Evolutionary conservation across 1,140 invertebrate species (phyloP).

Genomic region (Ips typographus): DNA sequence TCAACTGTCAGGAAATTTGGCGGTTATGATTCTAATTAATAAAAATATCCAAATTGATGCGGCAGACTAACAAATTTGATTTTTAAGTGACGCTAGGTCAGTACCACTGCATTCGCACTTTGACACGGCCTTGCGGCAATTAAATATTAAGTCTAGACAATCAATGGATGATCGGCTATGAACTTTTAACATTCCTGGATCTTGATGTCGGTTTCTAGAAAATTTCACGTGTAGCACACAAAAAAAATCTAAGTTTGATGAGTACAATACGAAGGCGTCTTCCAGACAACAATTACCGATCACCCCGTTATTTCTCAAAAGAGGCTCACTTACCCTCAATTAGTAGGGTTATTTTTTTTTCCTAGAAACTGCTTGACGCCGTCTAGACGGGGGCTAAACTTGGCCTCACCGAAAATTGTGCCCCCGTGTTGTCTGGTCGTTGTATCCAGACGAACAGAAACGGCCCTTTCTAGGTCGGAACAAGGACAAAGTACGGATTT

Average conservation of each 20-base stretch:
- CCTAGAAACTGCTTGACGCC: conserved; percentile 3
- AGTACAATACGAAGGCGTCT: too few species aligned
- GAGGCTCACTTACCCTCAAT: too few species aligned
- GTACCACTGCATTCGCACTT: conserved; percentile 16
- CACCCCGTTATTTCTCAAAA: too few species aligned
- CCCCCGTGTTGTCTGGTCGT: conserved; percentile 1
- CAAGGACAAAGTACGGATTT: too few species aligned
- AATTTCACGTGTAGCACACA: too few species aligned
- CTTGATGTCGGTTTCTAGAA: too few species aligned
- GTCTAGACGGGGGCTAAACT: conserved; percentile 7
- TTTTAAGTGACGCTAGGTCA: conserved; percentile 16
- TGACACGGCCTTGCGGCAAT: conserved; percentile 12
- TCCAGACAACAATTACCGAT: too few species aligned
- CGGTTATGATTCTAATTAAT: neutral
- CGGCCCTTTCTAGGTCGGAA: conserved; percentile 5
- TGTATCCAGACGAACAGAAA: conserved; percentile 4
- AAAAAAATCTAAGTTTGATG: too few species aligned
- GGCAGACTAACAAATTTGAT: conserved; percentile 15
- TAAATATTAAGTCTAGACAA: conserved; percentile 20
- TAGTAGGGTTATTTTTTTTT: neutral
- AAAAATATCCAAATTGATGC: conserved; percentile 2
- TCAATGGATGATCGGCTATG: conserved; percentile 6
- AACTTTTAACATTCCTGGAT: neutral
- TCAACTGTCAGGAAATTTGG: neutral
- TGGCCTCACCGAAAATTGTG: conserved; percentile 7